Conservation (phyloP, 1,140 invertebrate genomes). For the Hycleus phaleratus region DNA sequence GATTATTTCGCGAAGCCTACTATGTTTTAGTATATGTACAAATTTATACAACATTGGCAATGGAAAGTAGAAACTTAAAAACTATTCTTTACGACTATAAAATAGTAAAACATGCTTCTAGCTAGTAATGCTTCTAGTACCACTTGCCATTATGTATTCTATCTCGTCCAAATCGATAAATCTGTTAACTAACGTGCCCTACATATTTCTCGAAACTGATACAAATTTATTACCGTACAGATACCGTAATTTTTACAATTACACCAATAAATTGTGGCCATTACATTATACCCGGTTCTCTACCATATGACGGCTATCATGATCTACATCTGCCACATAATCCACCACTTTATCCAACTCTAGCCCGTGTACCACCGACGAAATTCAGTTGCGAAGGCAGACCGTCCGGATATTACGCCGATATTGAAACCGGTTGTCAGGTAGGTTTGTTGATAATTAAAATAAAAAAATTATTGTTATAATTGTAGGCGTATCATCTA, state of each 20-base stretch:
- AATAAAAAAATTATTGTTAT: constrained; percentile 8
- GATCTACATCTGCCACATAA: constrained; percentile 47
- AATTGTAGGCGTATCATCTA: constrained; percentile 28
- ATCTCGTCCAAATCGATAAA: too few species aligned
- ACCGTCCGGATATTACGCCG: constrained; percentile 46
- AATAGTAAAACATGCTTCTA: too few species aligned
- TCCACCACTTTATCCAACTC: constrained; percentile 47
- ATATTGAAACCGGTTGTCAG: constrained; percentile 47
- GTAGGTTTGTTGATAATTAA: constrained; percentile 26
- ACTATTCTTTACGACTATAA: too few species aligned
- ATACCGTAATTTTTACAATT: not conserved
- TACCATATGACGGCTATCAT: constrained; percentile 47
- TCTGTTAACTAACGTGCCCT: too few species aligned
- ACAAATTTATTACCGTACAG: too few species aligned
- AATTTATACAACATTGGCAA: too few species aligned
- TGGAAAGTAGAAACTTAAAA: too few species aligned
- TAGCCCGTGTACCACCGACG: constrained; percentile 41
- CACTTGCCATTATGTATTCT: too few species aligned
- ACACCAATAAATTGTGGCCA: constrained; percentile 17
- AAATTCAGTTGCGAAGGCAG: constrained; percentile 43
- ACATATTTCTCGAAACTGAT: too few species aligned
- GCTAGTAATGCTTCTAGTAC: too few species aligned
- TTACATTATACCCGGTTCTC: constrained; percentile 26
- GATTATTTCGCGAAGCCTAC: too few species aligned
- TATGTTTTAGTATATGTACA: too few species aligned